A percentile compares a stretch with the other conserved stretches of the same genome.
These are phyloP conservation scores for Rutilus rutilus DNA, from an alignment of 2,113 vertebrate species.

Conservation along the genomic window DNA sequence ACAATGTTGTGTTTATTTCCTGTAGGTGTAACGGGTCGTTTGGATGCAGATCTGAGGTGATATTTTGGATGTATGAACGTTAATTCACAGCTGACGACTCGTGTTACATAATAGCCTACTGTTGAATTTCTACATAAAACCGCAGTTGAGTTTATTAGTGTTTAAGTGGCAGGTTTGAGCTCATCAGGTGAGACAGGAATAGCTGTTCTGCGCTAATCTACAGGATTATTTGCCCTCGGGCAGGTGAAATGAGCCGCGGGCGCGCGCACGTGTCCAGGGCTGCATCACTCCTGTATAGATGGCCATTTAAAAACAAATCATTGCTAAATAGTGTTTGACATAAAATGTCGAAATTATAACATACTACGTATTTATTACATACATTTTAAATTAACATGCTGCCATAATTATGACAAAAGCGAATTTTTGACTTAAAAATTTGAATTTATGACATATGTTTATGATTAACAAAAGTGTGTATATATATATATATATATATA, in stretches of 20 bases:
- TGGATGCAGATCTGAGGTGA: not conserved
- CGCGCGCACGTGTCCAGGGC: not conserved
- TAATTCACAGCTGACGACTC: not conserved
- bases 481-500: too few relatives aligned
- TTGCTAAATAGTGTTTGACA: too few relatives aligned
- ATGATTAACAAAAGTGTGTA: too few relatives aligned
- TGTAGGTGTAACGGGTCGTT: not conserved
- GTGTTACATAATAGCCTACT: not conserved
- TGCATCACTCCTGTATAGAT: too few relatives aligned
- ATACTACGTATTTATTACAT: too few relatives aligned
- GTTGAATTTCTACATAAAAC: not conserved
- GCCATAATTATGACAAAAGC: too few relatives aligned
- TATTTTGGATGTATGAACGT: not conserved
- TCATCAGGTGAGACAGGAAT: not conserved
- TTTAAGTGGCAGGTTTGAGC: not conserved
- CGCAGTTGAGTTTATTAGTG: not conserved
- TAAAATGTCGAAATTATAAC: too few relatives aligned
- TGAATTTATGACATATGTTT: too few relatives aligned
- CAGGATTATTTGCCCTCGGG: not conserved
- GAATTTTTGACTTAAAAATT: too few relatives aligned
- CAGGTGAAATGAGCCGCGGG: not conserved
- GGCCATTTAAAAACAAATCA: too few relatives aligned
- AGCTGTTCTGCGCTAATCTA: not conserved
- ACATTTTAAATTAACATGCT: too few relatives aligned
- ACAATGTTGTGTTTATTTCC: not conserved